Conservation (phyloP, 2,888 invertebrate genomes). For the Dryadula phaetusa region DNA sequence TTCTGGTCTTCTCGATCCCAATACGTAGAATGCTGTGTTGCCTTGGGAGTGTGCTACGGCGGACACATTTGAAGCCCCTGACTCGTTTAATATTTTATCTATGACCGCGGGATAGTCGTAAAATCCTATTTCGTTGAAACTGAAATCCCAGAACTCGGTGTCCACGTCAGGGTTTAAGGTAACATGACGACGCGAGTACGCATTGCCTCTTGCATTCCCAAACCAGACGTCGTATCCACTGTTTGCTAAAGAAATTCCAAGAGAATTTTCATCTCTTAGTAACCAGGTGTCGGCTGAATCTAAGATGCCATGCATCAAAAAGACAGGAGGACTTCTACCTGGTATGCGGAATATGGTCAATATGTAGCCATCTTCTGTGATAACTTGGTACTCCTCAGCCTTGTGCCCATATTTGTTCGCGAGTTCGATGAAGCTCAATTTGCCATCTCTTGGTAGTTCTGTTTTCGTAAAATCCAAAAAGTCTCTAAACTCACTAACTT, state of each 20-base stretch:
- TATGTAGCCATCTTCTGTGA: slow-evolving; percentile 57
- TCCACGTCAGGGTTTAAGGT: slow-evolving; percentile 60
- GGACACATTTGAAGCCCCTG: slow-evolving; percentile 78
- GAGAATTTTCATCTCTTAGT: slow-evolving; percentile 51
- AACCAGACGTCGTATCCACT: slow-evolving; percentile 61
- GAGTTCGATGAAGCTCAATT: slow-evolving; percentile 44
- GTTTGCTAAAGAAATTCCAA: slow-evolving; percentile 49
- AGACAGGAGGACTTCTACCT: slow-evolving; percentile 48
- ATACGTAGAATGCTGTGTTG: slow-evolving; percentile 78
- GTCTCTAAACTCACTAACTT: background rate
- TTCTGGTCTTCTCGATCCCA: slow-evolving; percentile 75
- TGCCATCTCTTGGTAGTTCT: background rate
- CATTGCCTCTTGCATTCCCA: slow-evolving; percentile 81
- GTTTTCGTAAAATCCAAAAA: background rate
- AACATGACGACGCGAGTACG: slow-evolving; percentile 81
- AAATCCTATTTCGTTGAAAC: slow-evolving; percentile 87
- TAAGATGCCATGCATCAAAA: slow-evolving; percentile 53
- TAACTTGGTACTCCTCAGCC: slow-evolving; percentile 47
- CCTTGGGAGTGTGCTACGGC: slow-evolving; percentile 89
- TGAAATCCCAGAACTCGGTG: slow-evolving; percentile 76
- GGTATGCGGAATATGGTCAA: slow-evolving; percentile 51
- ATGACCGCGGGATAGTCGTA: slow-evolving; percentile 87
- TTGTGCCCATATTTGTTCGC: slow-evolving; percentile 46
- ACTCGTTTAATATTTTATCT: slow-evolving; percentile 58
- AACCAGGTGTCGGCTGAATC: slow-evolving; percentile 54